Base-by-base conservation (phyloP, 1,140 invertebrate genomes). In the Bombus difficillimus region DNA sequence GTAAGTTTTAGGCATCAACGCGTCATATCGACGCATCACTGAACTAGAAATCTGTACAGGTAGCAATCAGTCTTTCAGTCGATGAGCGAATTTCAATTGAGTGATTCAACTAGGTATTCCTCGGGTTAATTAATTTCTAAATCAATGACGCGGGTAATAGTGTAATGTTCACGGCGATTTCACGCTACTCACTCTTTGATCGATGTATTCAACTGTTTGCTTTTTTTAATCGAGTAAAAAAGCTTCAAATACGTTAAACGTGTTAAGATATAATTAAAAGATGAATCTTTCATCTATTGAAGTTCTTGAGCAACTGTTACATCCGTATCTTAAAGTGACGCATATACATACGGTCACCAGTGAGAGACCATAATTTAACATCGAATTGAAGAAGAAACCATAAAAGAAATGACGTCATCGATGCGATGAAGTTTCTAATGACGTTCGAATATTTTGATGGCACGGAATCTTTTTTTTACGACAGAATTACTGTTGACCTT, bases 401-500 rank as follows among this genome's bases (percentile, higher is more conserved):
- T 32, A 12, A 18, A 53, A 43, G 53, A 32, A 41, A 47, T 88
- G 91, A 81, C 73, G 57, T 64, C 85, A 89, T 15, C 37, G 64
- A 47, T 78, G 39, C 8, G 59, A 73, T 64, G 81, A 80, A 62
- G 57, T 57, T 66, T 88, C 76, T 74, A 85, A 82, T 72, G 78
- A 82, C 59, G 74, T 57, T 68, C 81, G 83, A 87, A 73, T 62
- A 87, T 82, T 89, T 90, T 81, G 87, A 81, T 76, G 62, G 68
- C 66, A 41, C 79, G 69, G 64, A 34, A 8, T 9, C 15, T 66
- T 18, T 66, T 66, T 66, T 87, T 84, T 78, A 78, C 32, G 69
- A 32, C n/a, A n/a, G n/a, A 80, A 75, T 32, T 64, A 71, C 6
- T 72, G 73, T 57, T 91, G 85, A 90, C 88, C 86, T 88, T 91